Base-by-base conservation (phyloP, 2,113 vertebrate species). In the Vicugna pacos region DNA sequence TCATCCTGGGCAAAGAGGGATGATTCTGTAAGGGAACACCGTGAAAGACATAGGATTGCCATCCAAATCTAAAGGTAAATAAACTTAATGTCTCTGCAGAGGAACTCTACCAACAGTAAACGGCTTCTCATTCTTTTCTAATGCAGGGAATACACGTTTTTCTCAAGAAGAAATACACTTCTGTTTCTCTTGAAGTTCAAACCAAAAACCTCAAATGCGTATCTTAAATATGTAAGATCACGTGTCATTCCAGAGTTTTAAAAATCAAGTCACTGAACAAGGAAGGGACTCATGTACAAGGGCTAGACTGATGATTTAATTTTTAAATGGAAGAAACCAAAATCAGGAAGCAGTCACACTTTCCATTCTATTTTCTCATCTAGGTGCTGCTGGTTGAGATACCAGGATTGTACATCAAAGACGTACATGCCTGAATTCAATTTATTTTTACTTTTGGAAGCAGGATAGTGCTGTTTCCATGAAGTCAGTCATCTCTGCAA, bases 401-500 rank as follows among this genome's bases (percentile, higher is more conserved):
- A 22, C 0, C 15, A 65, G 64, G 46, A 50, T 28, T 19, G 42
- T 14, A 58, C 46, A 60, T 85, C 38, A 83, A 80, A 79, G 38
- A 52, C 2, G 56, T 6, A 69, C 32, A 62, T 67, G 56, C 80
- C 56, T 54, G 65, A 91, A 83, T 24, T 85, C 46, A 79, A 88
- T n/a, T 94, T 56, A 32, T 69, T 96, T 97, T 96, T 86, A 73
- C 87, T 92, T 95, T 72, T 84, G 35, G 91, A 83, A 95, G 85
- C 35, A 93, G 90, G 84, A 90, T 19, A 54, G 26, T 90, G 75
- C 90, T 17, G 22, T 97, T 97, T 96, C 88, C 95, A 93, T 91
- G 65, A 97, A 98, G 96, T 72, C 96, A 94, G 93, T 72, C 70
- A 38, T 89, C 38, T 54, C 60, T 69, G 58, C 76, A 80, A 95